Evolutionary conservation across 53 echinoderm and acorn worm genomes (phyloP).

Genomic region (Temnopleurus reevesii): DNA sequence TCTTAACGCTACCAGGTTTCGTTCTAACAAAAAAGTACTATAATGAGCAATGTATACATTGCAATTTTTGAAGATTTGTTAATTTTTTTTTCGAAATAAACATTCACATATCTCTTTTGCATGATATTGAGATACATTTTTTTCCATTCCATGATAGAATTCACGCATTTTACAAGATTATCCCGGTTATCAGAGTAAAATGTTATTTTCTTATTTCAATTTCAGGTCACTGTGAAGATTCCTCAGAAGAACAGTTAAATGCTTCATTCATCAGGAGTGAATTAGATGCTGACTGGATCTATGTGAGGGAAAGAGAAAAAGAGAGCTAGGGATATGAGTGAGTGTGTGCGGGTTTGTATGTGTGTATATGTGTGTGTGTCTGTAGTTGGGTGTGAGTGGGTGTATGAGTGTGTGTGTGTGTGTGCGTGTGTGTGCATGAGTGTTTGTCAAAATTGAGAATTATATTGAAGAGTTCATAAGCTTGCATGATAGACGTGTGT

Average conservation of each 20-base stretch:
- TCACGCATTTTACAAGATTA: too few species aligned
- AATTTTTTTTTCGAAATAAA: too few species aligned
- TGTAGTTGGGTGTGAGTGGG: neutral
- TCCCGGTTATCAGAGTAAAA: too few species aligned
- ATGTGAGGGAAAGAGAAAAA: neutral
- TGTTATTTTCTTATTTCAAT: too few species aligned
- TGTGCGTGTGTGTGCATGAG: neutral
- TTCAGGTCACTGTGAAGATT: conserved; percentile 47
- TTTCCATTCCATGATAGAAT: too few species aligned
- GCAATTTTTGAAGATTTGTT: too few species aligned
- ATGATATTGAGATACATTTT: too few species aligned
- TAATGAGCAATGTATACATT: too few species aligned
- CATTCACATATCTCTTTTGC: too few species aligned
- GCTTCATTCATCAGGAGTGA: neutral
- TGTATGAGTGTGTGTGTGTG: neutral
- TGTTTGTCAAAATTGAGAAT: neutral
- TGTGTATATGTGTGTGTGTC: neutral
- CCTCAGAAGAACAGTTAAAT: conserved; percentile 43
- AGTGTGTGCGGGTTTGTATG: neutral
- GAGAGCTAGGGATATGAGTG: neutral
- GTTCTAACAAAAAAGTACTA: too few species aligned
- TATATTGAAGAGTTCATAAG: neutral
- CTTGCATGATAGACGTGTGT: neutral
- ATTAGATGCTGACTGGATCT: neutral
- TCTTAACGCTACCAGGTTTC: too few species aligned